These are phyloP conservation scores for Aethes cnicana DNA, from an alignment of 2,888 invertebrate genomes.

Conservation along the genomic window DNA sequence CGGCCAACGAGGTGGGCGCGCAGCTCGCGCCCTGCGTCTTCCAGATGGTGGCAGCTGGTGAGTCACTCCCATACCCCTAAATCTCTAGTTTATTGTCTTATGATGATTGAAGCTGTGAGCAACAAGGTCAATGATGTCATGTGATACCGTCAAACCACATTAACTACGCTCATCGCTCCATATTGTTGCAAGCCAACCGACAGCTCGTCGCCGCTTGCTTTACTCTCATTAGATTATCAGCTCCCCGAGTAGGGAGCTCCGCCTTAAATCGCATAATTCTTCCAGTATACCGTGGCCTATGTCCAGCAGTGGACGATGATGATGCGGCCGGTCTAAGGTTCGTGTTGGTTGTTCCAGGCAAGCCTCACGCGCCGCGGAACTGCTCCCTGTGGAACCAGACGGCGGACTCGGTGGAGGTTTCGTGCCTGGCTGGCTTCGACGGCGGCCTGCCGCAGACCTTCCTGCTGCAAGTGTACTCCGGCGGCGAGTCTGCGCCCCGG, in stretches of 20 bases:
- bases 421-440: slow-evolving; percentile 92
- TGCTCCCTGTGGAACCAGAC: slow-evolving; percentile 93
- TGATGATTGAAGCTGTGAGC: too few species aligned
- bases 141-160: too few species aligned
- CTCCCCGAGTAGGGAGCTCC: too few species aligned
- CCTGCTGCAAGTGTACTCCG: slow-evolving; percentile 88
- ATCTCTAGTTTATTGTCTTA: background rate
- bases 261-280: too few species aligned
- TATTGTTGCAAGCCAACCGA: too few species aligned
- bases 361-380: slow-evolving; percentile 92
- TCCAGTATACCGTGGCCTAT: too few species aligned
- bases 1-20: slow-evolving; percentile 91
- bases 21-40: slow-evolving; percentile 93
- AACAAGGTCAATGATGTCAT: too few species aligned
- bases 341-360: slow-evolving; percentile 76
- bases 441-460: slow-evolving; percentile 94
- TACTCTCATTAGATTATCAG: too few species aligned
- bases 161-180: too few species aligned
- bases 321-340: background rate
- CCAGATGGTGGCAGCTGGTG: slow-evolving; percentile 94
- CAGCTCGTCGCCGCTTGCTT: too few species aligned
- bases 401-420: slow-evolving; percentile 90
- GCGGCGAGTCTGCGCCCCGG: slow-evolving; percentile 60
- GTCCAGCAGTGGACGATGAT: too few species aligned
- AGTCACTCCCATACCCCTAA: slow-evolving; percentile 42